Evolutionary conservation across 2,797 vertebrate species (phyloP).

Genomic region (Phyllotis vaccarum): DNA sequence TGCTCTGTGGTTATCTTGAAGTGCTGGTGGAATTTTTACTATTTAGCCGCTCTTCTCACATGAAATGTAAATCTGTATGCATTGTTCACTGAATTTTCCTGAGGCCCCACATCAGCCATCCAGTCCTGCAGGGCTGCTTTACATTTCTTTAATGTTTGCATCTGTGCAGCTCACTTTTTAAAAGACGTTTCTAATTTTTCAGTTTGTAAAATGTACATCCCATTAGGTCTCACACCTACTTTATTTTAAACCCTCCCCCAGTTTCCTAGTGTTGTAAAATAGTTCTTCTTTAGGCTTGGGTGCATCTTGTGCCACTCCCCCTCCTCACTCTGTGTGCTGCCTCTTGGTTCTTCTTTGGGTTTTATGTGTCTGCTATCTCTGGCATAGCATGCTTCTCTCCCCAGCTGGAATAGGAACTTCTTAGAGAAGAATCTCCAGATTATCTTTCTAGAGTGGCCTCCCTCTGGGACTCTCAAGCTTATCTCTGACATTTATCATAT

Average conservation of each 20-base stretch:
- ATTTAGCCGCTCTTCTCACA: slow-evolving; percentile 46
- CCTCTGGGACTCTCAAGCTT: neutral
- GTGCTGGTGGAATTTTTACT: slow-evolving; percentile 44
- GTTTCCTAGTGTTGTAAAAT: slow-evolving; percentile 19
- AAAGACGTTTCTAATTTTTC: slow-evolving; percentile 55
- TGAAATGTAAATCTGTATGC: slow-evolving; percentile 32
- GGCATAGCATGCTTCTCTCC: neutral
- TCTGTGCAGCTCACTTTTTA: neutral
- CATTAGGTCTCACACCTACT: neutral
- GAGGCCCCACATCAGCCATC: neutral
- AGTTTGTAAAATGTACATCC: slow-evolving; percentile 54
- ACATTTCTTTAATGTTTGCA: slow-evolving; percentile 55
- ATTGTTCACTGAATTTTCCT: slow-evolving; percentile 37
- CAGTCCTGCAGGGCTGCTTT: neutral
- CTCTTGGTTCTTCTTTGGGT: neutral
- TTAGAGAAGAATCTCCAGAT: neutral
- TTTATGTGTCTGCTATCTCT: neutral
- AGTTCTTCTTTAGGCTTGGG: neutral
- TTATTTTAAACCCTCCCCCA: slow-evolving; percentile 24
- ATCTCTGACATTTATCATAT: neutral
- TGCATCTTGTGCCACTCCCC: neutral
- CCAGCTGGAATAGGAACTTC: neutral
- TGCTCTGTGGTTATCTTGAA: slow-evolving; percentile 39
- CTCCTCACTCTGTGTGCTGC: neutral
- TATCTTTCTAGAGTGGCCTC: neutral